phyloP scores from a whole-genome alignment of 2,113 vertebrate species.

The Mastomys natalensis region DNA sequence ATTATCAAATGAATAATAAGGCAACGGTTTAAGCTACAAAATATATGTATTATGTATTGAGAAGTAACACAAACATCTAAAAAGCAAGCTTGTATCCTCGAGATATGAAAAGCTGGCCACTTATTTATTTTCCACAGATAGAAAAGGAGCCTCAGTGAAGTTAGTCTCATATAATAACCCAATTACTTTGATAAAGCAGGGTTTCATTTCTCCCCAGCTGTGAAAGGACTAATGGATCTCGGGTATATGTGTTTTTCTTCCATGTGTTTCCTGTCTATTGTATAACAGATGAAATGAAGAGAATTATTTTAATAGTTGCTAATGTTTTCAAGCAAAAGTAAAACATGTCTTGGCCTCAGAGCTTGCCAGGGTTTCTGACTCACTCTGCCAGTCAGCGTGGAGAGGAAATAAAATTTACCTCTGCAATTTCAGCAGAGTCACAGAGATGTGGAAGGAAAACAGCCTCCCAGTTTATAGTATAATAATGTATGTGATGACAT shows the following conservation, averaged over 20 bases:
- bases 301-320: slow-evolving; percentile 83
- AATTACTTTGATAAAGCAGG: slow-evolving; percentile 80
- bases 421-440: slow-evolving; percentile 54
- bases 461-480: neutral
- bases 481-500: slow-evolving; percentile 22
- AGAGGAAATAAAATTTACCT: slow-evolving; percentile 75
- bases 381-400: slow-evolving; percentile 68
- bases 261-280: slow-evolving; percentile 69
- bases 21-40: slow-evolving; percentile 48
- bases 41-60: neutral
- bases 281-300: slow-evolving; percentile 74
- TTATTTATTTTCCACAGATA: slow-evolving; percentile 41
- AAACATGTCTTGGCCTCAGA: slow-evolving; percentile 42
- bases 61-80: slow-evolving; percentile 47
- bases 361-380: slow-evolving; percentile 76
- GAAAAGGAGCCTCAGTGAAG: slow-evolving; percentile 45
- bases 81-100: neutral
- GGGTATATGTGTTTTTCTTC: slow-evolving; percentile 62
- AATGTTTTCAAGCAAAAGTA: slow-evolving; percentile 82
- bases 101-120: neutral
- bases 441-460: slow-evolving; percentile 50
- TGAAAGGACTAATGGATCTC: slow-evolving; percentile 82
- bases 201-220: slow-evolving; percentile 71
- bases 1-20: slow-evolving; percentile 36
- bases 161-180: slow-evolving; percentile 71